Conservation (phyloP, 2,888 invertebrate genomes). For the Dasysyrphus tricinctus region DNA sequence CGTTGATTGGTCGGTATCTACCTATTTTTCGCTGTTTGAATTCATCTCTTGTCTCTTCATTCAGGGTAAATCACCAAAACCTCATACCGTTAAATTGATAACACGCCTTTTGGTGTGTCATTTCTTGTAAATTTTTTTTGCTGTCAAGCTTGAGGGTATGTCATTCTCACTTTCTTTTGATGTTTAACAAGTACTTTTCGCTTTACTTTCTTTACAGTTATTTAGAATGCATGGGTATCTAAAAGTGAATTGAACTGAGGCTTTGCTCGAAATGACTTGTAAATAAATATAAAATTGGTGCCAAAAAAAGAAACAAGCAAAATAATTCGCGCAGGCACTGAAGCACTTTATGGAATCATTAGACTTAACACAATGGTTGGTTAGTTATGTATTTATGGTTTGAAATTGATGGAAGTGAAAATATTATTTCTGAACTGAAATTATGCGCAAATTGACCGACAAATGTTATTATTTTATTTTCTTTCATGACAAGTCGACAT, state of each 20-base stretch:
- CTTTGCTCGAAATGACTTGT: background rate
- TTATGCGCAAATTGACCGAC: constrained; percentile 21
- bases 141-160: constrained; percentile 7
- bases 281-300: background rate
- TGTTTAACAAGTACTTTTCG: constrained; percentile 3
- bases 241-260: background rate
- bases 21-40: background rate
- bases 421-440: background rate
- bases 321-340: background rate
- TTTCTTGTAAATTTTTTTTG: constrained; percentile 36
- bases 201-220: constrained; percentile 16
- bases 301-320: background rate
- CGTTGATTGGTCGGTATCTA: background rate
- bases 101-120: constrained; percentile 54
- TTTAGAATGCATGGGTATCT: background rate
- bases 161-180: constrained; percentile 15
- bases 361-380: background rate
- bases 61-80: constrained; percentile 46
- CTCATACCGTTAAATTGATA: constrained; percentile 58
- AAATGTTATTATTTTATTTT: constrained; percentile 4
- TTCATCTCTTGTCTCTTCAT: background rate
- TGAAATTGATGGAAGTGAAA: constrained; percentile 13
- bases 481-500: background rate
- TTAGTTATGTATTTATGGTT: background rate
- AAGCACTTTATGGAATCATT: background rate